A percentile compares a stretch with the other conserved stretches of the same genome.
Evolutionary conservation across 1,140 invertebrate species (phyloP).

Genomic region (Calliopsis andreniformis): DNA sequence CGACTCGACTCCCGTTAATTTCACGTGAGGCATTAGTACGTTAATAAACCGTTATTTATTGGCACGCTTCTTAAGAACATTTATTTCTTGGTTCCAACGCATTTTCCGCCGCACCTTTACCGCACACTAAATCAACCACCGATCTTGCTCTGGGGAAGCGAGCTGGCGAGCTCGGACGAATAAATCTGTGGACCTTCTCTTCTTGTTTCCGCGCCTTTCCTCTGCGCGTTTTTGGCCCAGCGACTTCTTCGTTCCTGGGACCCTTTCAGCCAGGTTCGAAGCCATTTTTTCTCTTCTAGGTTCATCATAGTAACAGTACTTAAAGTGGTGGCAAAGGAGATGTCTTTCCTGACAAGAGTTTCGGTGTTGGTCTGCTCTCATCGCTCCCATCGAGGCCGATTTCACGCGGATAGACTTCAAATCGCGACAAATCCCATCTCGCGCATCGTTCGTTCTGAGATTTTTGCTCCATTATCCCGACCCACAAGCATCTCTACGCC

Average conservation of each 20-base stretch:
- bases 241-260: not conserved
- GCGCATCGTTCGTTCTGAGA: constrained; percentile 71
- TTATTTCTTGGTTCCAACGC: constrained; percentile 48
- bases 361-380: not conserved
- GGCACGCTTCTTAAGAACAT: constrained; percentile 53
- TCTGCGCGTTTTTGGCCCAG: not conserved
- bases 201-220: not conserved
- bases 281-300: not conserved
- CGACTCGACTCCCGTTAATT: constrained; percentile 65
- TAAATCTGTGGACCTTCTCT: constrained; percentile 27
- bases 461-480: constrained; percentile 51
- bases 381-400: constrained; percentile 54
- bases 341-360: too few species aligned
- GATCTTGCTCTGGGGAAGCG: constrained; percentile 32
- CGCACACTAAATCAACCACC: constrained; percentile 49
- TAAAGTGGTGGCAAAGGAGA: too few species aligned
- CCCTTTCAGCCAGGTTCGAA: not conserved
- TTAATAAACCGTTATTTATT: constrained; percentile 75
- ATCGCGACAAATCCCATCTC: constrained; percentile 78
- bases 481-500: constrained; percentile 28
- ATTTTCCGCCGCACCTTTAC: constrained; percentile 48
- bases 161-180: constrained; percentile 13
- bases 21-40: constrained; percentile 68
- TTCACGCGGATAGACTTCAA: constrained; percentile 80
- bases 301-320: too few species aligned